These are phyloP conservation scores for Argyrosomus regius DNA, from an alignment of 2,797 vertebrate genomes.

Conservation along the genomic window DNA sequence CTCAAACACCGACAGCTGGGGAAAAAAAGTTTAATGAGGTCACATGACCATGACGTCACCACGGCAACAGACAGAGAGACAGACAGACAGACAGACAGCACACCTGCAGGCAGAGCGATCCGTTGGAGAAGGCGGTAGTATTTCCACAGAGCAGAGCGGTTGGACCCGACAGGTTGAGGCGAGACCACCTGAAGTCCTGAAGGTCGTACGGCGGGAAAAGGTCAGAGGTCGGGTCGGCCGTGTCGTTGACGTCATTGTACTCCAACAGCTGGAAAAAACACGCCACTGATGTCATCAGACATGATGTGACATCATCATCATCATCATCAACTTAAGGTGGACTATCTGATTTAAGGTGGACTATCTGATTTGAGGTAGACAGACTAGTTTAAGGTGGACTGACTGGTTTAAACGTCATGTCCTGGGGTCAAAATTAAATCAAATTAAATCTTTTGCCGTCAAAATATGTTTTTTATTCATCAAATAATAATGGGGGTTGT, in stretches of 20 bases:
- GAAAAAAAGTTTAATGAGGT: not conserved
- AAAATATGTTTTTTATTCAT: too few species aligned
- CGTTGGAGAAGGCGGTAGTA: conserved; percentile 68
- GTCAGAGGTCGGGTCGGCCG: conserved; percentile 36
- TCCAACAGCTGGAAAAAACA: conserved; percentile 87
- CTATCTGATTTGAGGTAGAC: too few species aligned
- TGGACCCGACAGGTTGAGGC: conserved; percentile 67
- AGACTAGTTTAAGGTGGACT: too few species aligned
- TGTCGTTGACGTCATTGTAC: conserved; percentile 84
- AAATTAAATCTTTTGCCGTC: too few species aligned
- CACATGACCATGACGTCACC: not conserved
- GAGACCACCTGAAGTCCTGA: conserved; percentile 87
- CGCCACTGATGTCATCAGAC: too few species aligned
- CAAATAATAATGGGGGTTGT: too few species aligned
- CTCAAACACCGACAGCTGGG: conserved; percentile 89
- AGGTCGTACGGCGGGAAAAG: conserved; percentile 88
- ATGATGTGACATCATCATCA: too few species aligned
- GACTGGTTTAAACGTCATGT: too few species aligned
- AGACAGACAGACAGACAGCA: conserved; percentile 44
- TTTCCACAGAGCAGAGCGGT: conserved; percentile 80
- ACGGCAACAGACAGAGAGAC: not conserved
- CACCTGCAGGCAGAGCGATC: conserved; percentile 87
- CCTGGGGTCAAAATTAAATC: too few species aligned
- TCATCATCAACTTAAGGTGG: too few species aligned
- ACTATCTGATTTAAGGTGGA: not conserved